A percentile compares a stretch with the other conserved stretches of the same genome.
Evolutionary conservation across 2,113 vertebrate genomes (phyloP).

Genomic region (Phylloscopus trochiloides): DNA sequence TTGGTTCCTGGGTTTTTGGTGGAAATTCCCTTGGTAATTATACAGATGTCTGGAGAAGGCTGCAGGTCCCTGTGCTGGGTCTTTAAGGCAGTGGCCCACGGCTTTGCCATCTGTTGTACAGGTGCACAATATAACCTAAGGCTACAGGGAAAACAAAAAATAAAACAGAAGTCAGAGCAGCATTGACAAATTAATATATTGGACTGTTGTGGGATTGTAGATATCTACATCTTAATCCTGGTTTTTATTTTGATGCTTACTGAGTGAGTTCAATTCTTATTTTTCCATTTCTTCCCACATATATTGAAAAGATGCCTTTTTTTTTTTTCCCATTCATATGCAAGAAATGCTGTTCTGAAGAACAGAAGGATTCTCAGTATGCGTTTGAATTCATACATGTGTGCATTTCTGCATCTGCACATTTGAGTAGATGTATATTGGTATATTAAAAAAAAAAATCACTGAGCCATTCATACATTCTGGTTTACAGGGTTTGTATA

Average conservation of each 20-base stretch:
- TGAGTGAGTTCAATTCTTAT: not conserved
- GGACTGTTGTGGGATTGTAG: not conserved
- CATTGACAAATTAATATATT: not conserved
- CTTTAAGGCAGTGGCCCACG: not conserved
- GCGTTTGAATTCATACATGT: not conserved
- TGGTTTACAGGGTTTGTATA: not conserved
- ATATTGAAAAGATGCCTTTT: not conserved
- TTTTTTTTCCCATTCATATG: not conserved
- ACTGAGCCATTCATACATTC: accelerated
- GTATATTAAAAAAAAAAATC: not conserved
- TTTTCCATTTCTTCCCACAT: not conserved
- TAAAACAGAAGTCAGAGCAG: not conserved
- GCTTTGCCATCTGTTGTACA: not conserved
- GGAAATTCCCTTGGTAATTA: not conserved
- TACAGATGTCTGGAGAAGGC: not conserved
- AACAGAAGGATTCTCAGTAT: not conserved
- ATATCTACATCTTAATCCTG: not conserved
- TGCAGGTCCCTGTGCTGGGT: not conserved
- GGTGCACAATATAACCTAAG: not conserved
- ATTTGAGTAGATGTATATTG: not conserved
- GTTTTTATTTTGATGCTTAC: not conserved
- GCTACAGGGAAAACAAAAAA: not conserved
- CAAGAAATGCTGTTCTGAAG: not conserved
- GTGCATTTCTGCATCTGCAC: not conserved
- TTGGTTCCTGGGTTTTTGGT: not conserved